Conservation (phyloP, 37 sponge, comb jelly and placozoan genomes). For the Amphimedon queenslandica region DNA sequence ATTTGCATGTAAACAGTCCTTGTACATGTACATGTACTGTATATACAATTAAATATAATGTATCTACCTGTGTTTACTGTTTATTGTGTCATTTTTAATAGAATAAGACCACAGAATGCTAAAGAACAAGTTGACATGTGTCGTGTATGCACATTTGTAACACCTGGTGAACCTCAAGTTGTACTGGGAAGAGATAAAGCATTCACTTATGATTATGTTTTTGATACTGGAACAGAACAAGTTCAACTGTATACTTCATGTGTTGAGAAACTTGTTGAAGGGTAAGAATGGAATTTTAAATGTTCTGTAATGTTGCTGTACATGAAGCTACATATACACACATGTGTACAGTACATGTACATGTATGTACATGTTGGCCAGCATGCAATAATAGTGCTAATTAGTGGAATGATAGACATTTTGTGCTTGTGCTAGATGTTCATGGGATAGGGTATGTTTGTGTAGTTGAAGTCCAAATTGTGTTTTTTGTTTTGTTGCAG, state of each 20-base stretch:
- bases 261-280: slow-evolving; percentile 72
- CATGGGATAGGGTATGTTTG: no score
- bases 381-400: no score
- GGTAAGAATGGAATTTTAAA: slow-evolving; percentile 48
- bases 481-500: no score
- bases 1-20: slow-evolving; percentile 28
- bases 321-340: background rate
- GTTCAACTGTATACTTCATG: slow-evolving; percentile 48
- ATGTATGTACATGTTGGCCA: background rate
- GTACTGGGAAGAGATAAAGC: slow-evolving; percentile 92
- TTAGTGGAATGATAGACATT: no score
- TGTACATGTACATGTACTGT: background rate
- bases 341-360: no score
- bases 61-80: background rate
- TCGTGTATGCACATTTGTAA: slow-evolving; percentile 72
- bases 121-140: slow-evolving; percentile 89
- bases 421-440: no score
- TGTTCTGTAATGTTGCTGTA: background rate
- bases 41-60: background rate
- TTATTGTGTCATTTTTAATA: slow-evolving; percentile 21
- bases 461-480: no score
- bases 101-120: slow-evolving; percentile 91
- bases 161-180: slow-evolving; percentile 82
- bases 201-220: slow-evolving; percentile 95
- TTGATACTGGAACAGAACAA: slow-evolving; percentile 67